Base-by-base conservation (phyloP, 2,113 vertebrate genomes). In the Sturnus vulgaris region DNA sequence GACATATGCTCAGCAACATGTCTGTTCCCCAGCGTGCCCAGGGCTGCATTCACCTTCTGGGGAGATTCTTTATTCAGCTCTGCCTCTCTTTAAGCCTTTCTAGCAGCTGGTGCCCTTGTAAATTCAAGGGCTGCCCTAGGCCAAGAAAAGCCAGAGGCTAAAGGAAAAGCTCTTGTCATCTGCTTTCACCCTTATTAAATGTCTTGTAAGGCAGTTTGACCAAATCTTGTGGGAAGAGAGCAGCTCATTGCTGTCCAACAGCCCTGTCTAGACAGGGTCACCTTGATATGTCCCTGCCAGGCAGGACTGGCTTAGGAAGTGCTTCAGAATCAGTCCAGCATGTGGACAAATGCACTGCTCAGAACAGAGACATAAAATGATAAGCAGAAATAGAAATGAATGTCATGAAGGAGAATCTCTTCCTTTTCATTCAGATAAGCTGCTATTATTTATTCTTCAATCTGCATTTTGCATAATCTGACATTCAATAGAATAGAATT, bases 101-200 rank as follows among this genome's bases (percentile, higher is more conserved):
- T 66, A 94, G 60, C 88, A 96, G 92, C 95, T 96, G 96, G 90
- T 93, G 82, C 64, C 88, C 79, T 90, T 69, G 20, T 77, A 90
- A 82, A 90, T 88, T 90, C 82, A 84, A 90, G 56, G 39, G 56
- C 79, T 86, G 76, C 92, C 23, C 64, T 86, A 49, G 56, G 75
- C 79, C 31, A 70, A 71, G 39, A 39, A 88, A 95, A 92, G 76
- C 90, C 52, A 81, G 64, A 88, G 69, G 90, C 88, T 86, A 77
- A 84, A 88, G 75, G 42, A 72, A 87, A 91, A 77, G 24, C 60
- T 90, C 75, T 71, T 96, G 60, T 94, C 69, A 71, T 95, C 60
- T 86, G 28, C 86, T 92, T 80, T 92, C 88, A 88, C 64, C 22
- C 37, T 83, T 90, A 61, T 39, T 88, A 85, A 93, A 91, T 90